Evolutionary conservation across 2,113 vertebrate genomes (phyloP).

Genomic region (Cyphomyrus plagiostoma): DNA sequence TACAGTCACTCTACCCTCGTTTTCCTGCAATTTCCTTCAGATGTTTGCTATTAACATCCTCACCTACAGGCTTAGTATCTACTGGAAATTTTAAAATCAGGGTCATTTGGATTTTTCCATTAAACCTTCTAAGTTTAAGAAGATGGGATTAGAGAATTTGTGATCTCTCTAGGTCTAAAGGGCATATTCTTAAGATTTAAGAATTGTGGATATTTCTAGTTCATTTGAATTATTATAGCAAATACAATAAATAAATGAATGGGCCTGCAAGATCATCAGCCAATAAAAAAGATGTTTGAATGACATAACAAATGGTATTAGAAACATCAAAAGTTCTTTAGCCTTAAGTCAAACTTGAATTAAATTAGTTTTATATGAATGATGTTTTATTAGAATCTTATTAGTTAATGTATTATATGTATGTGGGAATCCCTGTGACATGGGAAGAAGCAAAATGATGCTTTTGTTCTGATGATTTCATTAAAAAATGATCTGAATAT

Average conservation of each 20-base stretch:
- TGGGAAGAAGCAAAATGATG: not conserved
- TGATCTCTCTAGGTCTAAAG: not conserved
- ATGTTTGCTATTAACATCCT: not conserved
- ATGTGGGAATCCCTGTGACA: not conserved
- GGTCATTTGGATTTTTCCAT: not conserved
- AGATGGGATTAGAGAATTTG: not conserved
- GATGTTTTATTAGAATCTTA: not conserved
- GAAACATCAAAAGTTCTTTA: not conserved
- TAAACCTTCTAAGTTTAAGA: not conserved
- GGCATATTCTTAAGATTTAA: not conserved
- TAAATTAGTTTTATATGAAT: not conserved
- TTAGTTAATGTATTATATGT: not conserved
- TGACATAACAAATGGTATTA: not conserved
- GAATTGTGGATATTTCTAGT: not conserved
- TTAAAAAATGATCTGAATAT: not conserved
- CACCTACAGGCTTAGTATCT: not conserved
- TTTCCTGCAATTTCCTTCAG: not conserved
- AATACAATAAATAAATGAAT: not conserved
- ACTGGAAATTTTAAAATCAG: not conserved
- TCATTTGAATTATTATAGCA: not conserved
- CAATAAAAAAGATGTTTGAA: not conserved
- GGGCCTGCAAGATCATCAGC: not conserved
- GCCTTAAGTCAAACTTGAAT: not conserved
- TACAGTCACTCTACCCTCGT: not conserved
- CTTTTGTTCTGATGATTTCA: not conserved